Evolutionary conservation across 2,797 vertebrate species (phyloP), one percentile per base, ranked within the genome.

Genomic region (Sebastes umbrosus): DNA sequence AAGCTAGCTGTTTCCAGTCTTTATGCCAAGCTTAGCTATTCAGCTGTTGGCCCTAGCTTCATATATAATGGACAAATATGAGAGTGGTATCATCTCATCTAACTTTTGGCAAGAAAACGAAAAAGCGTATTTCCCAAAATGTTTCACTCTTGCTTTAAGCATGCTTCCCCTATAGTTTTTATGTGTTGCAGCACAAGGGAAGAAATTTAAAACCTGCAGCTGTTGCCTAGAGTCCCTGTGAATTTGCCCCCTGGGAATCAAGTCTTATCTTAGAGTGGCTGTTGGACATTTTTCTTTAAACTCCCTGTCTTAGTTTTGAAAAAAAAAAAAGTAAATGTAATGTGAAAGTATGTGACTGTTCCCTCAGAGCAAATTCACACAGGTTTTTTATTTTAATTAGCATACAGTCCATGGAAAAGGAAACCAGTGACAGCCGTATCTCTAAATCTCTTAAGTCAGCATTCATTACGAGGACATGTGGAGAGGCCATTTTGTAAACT

Each of bases 401-500:
- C 25, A 27, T 39, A 18, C 14, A 58, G 67, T 78, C 5, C 2
- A 9, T 39, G 50, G 39, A 55, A 83, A 73, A 75, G 22, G 4
- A 79, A 82, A 75, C 31, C 3, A 54, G 39, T 77, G 13, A 75
- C 74, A 76, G 69, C 69, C 59, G 50, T 75, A 72, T 85, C 74
- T 71, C 46, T 62, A 63, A 84, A 77, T 85, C 67, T 83, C 70
- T 29, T 6, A 54, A 73, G 59, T 60, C 87, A 80, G 78, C 58
- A 57, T 77, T 87, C 55, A 77, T 84, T 60, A 69, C 16, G 1
- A 32, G 62, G 20, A 69, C 32, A 62, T 75, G 76, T 88, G 22
- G 39, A 68, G 65, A 80, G 58, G 69, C 74, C 68, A 83, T 84
- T 88, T 86, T 80, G 46, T 59, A 77, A 86, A 67, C 46, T 63